Evolutionary conservation across 2,113 vertebrate species (phyloP), one percentile per base, ranked within the genome.

Genomic region (Myotis lucifugus): DNA sequence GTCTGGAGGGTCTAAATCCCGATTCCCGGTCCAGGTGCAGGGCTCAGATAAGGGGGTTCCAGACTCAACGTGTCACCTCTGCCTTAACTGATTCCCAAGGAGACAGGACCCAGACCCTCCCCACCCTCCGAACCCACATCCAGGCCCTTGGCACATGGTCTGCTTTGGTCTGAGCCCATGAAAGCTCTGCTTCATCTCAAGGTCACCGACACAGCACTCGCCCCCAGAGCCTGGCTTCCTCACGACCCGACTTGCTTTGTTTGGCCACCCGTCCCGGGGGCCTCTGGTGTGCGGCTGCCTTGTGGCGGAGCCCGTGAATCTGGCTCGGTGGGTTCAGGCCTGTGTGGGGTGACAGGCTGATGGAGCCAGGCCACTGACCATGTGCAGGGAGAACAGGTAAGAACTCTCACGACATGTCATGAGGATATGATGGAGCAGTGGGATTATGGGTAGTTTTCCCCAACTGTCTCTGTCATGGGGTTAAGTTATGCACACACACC

Each of bases 31-130:
- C 34, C 27, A 32, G n/a, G 14, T 0, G n/a, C 59, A 15, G 13
- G 27, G 27, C 59, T 42, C 90, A 19, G 9, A 27, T 3, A 14
- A 29, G 42, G n/a, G 27, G 73, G 50, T 34, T 50, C 50, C 7
- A 6, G 50, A 1, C 23, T 23, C 4, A 2, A 37, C 2, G 0
- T 21, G 8, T 52, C 34, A 52, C 42, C 21, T 42, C 14, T 14
- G 0, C n/a, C 25, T 52, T 37, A 40, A 18, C 46, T 34, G 72
- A 48, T n/a, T 15, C 14, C 83, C 37, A 17, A 8, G 59, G 23
- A 54, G 25, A 64, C 17, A 27, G 50, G 50, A 27, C 37, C 56
- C 3, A 4, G 32, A 6, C 27, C 56, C 59, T 8, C 56, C 8
- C 11, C 2, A 6, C 67, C 25, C 5, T 23, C n/a, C 15, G 50